These are phyloP conservation scores for Scortum barcoo DNA, from an alignment of 2,113 vertebrate species.

Conservation along the genomic window DNA sequence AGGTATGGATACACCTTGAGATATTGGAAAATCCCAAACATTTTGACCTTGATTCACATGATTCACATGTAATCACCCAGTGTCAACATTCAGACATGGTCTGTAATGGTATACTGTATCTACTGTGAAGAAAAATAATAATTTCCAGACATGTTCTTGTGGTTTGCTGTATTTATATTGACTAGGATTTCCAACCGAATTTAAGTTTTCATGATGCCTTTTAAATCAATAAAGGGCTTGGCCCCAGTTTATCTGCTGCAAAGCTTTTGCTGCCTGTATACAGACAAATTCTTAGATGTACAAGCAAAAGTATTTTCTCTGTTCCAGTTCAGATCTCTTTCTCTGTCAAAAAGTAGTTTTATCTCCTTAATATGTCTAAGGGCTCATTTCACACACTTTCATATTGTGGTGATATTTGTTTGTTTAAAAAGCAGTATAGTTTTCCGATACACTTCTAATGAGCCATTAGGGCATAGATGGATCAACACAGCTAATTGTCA, in stretches of 20 bases:
- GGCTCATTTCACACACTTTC: not conserved
- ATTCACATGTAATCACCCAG: not conserved
- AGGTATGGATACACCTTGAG: not conserved
- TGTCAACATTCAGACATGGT: not conserved
- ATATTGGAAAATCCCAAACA: not conserved
- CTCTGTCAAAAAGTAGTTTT: conserved; percentile 4
- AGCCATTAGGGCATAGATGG: not conserved
- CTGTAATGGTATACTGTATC: not conserved
- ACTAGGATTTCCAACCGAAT: conserved; percentile 14
- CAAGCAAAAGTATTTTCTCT: conserved; percentile 16
- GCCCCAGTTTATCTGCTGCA: conserved; percentile 37
- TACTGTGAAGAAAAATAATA: not conserved
- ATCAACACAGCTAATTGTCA: not conserved
- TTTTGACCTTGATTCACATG: not conserved
- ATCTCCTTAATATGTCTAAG: not conserved
- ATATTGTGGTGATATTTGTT: not conserved
- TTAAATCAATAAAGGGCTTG: conserved; percentile 53
- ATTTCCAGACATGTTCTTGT: conserved; percentile 6
- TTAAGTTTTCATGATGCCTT: conserved; percentile 26
- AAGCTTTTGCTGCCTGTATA: conserved; percentile 33
- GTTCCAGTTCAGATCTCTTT: conserved; percentile 17
- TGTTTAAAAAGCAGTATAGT: not conserved
- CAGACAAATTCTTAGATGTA: conserved; percentile 15
- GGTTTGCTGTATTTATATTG: conserved; percentile 24
- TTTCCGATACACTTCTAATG: not conserved